Percentiles rank a stretch among this genome's conserved stretches.
Conservation (phyloP, 2,113 vertebrate species). For the Ochotona curzoniae region DNA sequence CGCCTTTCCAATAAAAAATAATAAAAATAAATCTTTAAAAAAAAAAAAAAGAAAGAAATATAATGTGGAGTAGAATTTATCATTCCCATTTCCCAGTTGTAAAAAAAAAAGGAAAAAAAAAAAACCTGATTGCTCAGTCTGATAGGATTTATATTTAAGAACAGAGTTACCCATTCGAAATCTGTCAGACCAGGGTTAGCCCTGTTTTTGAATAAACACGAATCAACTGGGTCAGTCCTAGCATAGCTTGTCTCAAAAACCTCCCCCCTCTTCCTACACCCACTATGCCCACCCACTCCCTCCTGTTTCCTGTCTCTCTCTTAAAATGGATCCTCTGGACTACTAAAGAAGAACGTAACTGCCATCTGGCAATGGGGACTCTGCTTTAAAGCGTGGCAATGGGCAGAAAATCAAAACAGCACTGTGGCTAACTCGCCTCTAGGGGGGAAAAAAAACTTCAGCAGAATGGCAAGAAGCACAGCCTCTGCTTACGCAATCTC, state of each 20-base stretch:
- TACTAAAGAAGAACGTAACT: not conserved
- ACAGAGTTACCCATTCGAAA: not conserved
- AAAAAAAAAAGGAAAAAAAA: not conserved
- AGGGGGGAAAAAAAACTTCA: not conserved
- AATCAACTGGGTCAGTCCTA: not conserved
- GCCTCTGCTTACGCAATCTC: not conserved
- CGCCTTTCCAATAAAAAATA: too few species aligned
- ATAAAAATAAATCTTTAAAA: too few species aligned
- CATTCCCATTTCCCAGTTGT: slow-evolving; percentile 7
- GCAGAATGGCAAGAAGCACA: not conserved
- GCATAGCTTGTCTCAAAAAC: not conserved
- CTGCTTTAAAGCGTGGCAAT: not conserved
- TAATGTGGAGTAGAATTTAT: slow-evolving; percentile 32
- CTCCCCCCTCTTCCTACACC: not conserved
- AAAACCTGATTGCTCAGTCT: not conserved
- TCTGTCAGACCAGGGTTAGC: not conserved
- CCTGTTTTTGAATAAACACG: slow-evolving; percentile 38
- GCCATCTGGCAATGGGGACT: not conserved
- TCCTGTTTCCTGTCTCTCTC: not conserved
- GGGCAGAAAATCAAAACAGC: not conserved
- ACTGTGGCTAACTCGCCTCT: slow-evolving; percentile 19
- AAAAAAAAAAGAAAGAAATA: too few species aligned
- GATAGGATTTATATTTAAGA: slow-evolving; percentile 28
- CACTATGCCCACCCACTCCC: not conserved
- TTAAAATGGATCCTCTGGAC: slow-evolving; percentile 51